Evolutionary conservation across 1,140 invertebrate species (phyloP).

Genomic region (Anoplolepis gracilipes): DNA sequence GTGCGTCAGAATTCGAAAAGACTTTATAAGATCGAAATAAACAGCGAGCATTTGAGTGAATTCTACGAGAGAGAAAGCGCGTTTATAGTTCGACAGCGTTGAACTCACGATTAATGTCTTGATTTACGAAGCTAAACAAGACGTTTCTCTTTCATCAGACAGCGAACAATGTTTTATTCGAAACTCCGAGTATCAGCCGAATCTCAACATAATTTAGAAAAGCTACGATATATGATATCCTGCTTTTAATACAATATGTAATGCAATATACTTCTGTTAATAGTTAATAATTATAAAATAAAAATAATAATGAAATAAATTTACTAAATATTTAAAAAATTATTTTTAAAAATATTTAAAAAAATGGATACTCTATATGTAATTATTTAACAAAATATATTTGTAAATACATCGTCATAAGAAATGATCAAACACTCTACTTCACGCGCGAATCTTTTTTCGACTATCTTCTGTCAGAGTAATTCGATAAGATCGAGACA

Average conservation of each 20-base stretch:
- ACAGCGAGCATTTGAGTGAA: slow-evolving; percentile 26
- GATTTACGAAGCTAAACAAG: slow-evolving; percentile 28
- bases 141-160: slow-evolving; percentile 38
- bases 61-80: background rate
- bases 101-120: slow-evolving; percentile 32
- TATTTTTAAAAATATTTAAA: no score
- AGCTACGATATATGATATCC: background rate
- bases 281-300: no score
- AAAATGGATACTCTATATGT: background rate
- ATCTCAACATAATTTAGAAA: background rate
- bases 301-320: no score
- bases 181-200: background rate
- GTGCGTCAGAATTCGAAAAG: background rate
- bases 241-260: background rate
- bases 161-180: slow-evolving; percentile 42
- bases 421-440: background rate
- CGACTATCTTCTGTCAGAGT: slow-evolving; percentile 17
- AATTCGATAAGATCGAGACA: slow-evolving; percentile 61
- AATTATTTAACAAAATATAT: background rate
- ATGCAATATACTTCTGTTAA: background rate
- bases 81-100: slow-evolving; percentile 6
- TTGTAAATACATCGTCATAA: background rate
- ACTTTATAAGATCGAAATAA: slow-evolving; percentile 15
- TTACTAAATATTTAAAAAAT: background rate
- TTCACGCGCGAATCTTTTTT: background rate